phyloP scores from a whole-genome alignment of 2,888 invertebrate genomes.

The Rotaria sp. region DNA sequence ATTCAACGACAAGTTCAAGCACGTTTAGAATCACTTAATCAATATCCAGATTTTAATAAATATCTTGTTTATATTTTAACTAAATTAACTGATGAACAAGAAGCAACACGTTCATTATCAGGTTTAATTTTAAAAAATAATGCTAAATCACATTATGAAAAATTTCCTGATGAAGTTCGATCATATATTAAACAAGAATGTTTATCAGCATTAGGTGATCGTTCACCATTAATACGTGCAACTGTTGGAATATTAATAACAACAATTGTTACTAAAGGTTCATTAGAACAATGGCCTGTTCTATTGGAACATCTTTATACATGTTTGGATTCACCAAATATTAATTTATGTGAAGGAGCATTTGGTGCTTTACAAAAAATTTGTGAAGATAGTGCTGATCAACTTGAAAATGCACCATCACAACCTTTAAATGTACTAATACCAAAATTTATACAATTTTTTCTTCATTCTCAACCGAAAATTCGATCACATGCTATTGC shows the following conservation, averaged over 20 bases:
- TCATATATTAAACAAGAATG: slow-evolving; percentile 93
- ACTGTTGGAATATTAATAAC: slow-evolving; percentile 96
- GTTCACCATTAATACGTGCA: slow-evolving; percentile 85
- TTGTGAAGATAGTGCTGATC: slow-evolving; percentile 92
- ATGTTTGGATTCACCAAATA: slow-evolving; percentile 88
- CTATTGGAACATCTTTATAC: slow-evolving; percentile 81
- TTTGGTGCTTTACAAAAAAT: slow-evolving; percentile 97
- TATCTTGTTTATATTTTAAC: slow-evolving; percentile 95
- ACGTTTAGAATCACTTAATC: slow-evolving; percentile 95
- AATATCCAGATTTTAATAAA: slow-evolving; percentile 95
- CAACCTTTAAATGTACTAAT: slow-evolving; percentile 85
- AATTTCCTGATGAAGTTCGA: slow-evolving; percentile 78
- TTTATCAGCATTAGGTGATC: slow-evolving; percentile 84
- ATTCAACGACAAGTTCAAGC: slow-evolving; percentile 92
- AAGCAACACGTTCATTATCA: slow-evolving; percentile 88
- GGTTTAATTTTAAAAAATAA: slow-evolving; percentile 97
- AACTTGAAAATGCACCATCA: slow-evolving; percentile 62
- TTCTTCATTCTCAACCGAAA: slow-evolving; percentile 83
- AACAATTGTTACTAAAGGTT: slow-evolving; percentile 82
- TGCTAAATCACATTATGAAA: slow-evolving; percentile 81
- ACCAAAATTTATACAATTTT: slow-evolving; percentile 93
- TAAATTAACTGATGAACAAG: slow-evolving; percentile 82
- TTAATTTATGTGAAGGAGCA: slow-evolving; percentile 93
- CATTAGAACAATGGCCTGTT: slow-evolving; percentile 73
- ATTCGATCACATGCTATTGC: slow-evolving; percentile 57